phyloP scores from a whole-genome alignment of 2,888 invertebrate species.

The Perdita meconis region DNA sequence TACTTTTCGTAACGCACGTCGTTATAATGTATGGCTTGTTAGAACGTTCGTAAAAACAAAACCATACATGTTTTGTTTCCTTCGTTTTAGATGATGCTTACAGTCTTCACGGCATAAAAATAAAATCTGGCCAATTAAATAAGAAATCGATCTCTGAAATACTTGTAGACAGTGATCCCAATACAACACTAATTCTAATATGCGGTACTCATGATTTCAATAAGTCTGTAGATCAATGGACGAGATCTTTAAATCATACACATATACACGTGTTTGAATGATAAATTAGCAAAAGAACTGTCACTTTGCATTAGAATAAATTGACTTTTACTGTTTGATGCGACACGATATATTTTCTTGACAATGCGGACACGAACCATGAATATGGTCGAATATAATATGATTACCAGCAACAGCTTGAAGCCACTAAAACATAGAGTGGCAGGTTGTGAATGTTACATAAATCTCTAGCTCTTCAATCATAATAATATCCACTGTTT shows the following conservation, averaged over 20 bases:
- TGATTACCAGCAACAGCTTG: constrained; percentile 75
- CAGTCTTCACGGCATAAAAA: constrained; percentile 72
- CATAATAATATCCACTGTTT: constrained; percentile 8
- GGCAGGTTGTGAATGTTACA: constrained; percentile 12
- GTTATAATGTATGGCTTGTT: background rate
- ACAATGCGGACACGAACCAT: constrained; percentile 80
- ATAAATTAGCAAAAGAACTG: background rate
- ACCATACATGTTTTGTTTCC: background rate
- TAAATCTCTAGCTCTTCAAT: background rate
- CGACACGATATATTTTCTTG: constrained; percentile 77
- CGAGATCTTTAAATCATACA: constrained; percentile 59
- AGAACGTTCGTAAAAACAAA: background rate
- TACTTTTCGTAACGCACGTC: no score
- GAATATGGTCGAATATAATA: constrained; percentile 76
- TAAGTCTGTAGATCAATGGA: constrained; percentile 64
- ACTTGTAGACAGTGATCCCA: constrained; percentile 56
- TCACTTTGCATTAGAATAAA: background rate
- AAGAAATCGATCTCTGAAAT: constrained; percentile 58
- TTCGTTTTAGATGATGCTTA: constrained; percentile 64
- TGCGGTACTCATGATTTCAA: constrained; percentile 79
- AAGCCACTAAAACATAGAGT: constrained; percentile 75
- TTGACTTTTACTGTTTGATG: constrained; percentile 42
- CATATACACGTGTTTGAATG: constrained; percentile 73
- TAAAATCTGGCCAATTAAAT: constrained; percentile 69
- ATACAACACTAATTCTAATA: constrained; percentile 77